Conservation (phyloP, 2,113 vertebrate genomes). For the zebrafish (Danio rerio) region DNA sequence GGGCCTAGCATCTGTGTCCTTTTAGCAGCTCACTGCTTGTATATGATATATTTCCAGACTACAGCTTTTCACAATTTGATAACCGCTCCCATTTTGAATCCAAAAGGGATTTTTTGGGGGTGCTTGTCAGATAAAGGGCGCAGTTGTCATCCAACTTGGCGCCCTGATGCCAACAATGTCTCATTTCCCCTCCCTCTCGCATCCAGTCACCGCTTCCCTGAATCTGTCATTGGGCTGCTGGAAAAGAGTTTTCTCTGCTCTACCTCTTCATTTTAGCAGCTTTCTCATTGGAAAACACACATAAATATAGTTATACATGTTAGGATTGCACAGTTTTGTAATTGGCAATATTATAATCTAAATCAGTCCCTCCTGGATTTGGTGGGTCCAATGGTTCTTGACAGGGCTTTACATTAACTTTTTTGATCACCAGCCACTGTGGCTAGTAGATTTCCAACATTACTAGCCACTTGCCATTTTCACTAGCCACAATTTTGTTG, state of each 20-base stretch:
- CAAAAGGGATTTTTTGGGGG: constrained; percentile 55
- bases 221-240: constrained; percentile 41
- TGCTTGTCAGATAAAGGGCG: constrained; percentile 72
- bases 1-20: constrained; percentile 63
- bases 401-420: no score
- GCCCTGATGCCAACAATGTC: constrained; percentile 64
- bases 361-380: no score
- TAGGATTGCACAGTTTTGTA: no score
- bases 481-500: no score
- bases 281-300: not conserved
- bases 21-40: constrained; percentile 61
- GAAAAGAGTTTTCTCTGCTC: constrained; percentile 52
- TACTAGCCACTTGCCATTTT: no score
- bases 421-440: no score
- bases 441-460: no score
- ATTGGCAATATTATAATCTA: no score
- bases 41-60: constrained; percentile 57
- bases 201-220: constrained; percentile 30
- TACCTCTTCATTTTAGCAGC: constrained; percentile 34
- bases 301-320: no score
- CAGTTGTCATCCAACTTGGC: constrained; percentile 69
- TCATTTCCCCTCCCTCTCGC: constrained; percentile 57
- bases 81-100: constrained; percentile 69
- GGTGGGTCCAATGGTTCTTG: no score
- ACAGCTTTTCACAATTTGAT: constrained; percentile 69